phyloP scores from a whole-genome alignment of 2,113 vertebrate species.

The Anhinga anhinga region DNA sequence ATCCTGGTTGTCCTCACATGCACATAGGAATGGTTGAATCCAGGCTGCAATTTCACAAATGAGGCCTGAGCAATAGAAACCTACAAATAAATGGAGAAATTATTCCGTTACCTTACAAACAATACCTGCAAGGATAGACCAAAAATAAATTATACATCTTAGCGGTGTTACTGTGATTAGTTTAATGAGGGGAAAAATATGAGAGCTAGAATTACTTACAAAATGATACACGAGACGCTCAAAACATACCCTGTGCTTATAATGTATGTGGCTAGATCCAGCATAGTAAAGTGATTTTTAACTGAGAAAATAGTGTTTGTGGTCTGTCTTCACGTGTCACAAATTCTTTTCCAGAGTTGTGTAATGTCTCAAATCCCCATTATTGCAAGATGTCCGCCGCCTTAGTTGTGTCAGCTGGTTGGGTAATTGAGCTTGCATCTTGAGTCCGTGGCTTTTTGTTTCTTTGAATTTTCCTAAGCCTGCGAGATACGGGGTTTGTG shows the following conservation, averaged over 20 bases:
- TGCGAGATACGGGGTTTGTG: rapidly evolving
- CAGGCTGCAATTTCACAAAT: neutral
- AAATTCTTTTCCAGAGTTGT: neutral
- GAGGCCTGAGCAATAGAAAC: neutral
- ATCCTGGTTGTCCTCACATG: neutral
- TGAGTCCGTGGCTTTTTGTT: neutral
- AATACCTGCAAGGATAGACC: neutral
- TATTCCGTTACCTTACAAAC: neutral
- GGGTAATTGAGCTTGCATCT: neutral
- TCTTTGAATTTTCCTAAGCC: neutral
- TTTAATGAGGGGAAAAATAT: neutral
- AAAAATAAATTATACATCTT: neutral
- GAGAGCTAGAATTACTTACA: neutral
- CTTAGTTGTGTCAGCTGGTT: neutral
- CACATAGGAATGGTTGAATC: neutral
- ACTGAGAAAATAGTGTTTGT: neutral
- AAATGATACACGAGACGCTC: neutral
- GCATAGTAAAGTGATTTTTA: neutral
- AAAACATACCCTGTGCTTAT: neutral
- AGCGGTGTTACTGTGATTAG: neutral
- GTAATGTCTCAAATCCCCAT: neutral
- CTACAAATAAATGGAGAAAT: neutral
- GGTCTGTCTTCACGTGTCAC: neutral
- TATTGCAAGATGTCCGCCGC: neutral
- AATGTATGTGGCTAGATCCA: neutral